These are phyloP conservation scores for Drosophila kuntzei DNA, from an alignment of 2,888 invertebrate genomes.

Conservation along the genomic window DNA sequence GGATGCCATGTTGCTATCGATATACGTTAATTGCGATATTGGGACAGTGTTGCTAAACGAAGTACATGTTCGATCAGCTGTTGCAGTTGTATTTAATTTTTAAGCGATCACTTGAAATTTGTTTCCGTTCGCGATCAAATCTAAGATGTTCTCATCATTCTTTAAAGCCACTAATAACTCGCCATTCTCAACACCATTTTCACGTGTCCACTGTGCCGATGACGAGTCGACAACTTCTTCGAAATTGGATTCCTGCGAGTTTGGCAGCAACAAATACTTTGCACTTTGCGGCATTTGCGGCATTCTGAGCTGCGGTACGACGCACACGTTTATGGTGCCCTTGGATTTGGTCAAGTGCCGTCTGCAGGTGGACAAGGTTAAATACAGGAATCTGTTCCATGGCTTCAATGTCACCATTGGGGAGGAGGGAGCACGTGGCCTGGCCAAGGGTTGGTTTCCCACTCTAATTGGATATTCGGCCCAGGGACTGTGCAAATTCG, in stretches of 20 bases:
- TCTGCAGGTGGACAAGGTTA: constrained; percentile 91
- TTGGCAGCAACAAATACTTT: constrained; percentile 92
- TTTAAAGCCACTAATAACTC: constrained; percentile 88
- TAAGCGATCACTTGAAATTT: too few relatives aligned
- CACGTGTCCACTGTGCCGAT: constrained; percentile 87
- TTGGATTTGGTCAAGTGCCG: constrained; percentile 94
- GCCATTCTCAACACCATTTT: constrained; percentile 88
- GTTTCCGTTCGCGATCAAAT: neutral
- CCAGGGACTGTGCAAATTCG: constrained; percentile 93
- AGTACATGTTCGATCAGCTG: constrained; percentile 35
- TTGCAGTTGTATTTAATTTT: constrained; percentile 5
- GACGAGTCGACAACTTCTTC: neutral
- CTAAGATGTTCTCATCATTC: constrained; percentile 87
- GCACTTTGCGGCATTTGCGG: constrained; percentile 92
- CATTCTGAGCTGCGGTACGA: constrained; percentile 92
- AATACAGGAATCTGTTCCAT: constrained; percentile 91
- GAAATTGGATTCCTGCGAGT: constrained; percentile 87
- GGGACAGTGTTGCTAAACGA: constrained; percentile 28
- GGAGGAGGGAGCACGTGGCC: constrained; percentile 90
- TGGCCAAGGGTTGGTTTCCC: constrained; percentile 95
- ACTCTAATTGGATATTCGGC: constrained; percentile 93
- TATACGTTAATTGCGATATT: neutral
- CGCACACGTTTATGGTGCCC: constrained; percentile 94
- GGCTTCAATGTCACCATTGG: constrained; percentile 92
- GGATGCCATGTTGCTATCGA: too few relatives aligned